A percentile compares a stretch with the other conserved stretches of the same genome.
phyloP scores from a whole-genome alignment of 2,113 vertebrate species.

The Panurus biarmicus region DNA sequence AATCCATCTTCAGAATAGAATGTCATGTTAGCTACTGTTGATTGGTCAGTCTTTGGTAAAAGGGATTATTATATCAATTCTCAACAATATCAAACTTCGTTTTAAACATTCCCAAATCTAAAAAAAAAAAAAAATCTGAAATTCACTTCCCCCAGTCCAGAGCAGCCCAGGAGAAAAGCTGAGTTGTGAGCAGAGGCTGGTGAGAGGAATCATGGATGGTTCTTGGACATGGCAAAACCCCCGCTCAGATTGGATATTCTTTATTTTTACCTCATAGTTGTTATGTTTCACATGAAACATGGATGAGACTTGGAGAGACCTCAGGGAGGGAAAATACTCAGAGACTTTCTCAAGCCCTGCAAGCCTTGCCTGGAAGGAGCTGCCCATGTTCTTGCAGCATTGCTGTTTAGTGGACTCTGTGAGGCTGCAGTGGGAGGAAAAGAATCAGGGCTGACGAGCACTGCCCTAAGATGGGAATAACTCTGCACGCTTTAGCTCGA shows the following conservation, averaged over 20 bases:
- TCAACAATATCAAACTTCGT: not conserved
- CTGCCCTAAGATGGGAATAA: not conserved
- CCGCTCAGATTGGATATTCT: not conserved
- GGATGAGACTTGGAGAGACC: not conserved
- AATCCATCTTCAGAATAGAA: not conserved
- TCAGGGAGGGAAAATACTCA: not conserved
- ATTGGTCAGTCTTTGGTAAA: not conserved
- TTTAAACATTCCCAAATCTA: not conserved
- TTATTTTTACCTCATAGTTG: fast-evolving
- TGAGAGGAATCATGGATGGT: not conserved
- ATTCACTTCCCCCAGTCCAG: not conserved
- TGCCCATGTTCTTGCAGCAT: not conserved
- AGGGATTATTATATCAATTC: not conserved
- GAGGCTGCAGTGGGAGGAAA: not conserved
- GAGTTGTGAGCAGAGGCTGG: not conserved
- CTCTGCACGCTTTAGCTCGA: not conserved
- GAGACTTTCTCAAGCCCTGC: not conserved
- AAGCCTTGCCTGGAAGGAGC: not conserved
- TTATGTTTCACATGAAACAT: not conserved
- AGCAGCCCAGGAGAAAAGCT: not conserved
- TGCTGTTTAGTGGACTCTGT: not conserved
- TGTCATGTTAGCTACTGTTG: not conserved
- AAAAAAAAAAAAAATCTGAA: not conserved
- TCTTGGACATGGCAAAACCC: not conserved
- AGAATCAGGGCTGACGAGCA: not conserved